Evolutionary conservation across 2,113 vertebrate genomes (phyloP).

Genomic region (Anarrhichthys ocellatus): DNA sequence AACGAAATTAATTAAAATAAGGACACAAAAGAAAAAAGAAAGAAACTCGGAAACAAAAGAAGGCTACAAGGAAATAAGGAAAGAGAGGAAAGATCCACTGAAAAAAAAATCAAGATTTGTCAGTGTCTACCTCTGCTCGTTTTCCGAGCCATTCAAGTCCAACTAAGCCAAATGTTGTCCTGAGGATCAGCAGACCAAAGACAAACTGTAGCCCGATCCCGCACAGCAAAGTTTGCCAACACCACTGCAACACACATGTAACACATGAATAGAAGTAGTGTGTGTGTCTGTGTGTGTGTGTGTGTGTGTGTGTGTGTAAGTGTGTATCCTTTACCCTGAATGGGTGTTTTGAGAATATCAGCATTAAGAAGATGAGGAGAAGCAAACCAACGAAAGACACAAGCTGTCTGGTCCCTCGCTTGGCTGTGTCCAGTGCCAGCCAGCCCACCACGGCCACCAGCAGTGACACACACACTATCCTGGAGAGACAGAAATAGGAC

Average conservation of each 20-base stretch:
- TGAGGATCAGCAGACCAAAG: slow-evolving; percentile 87
- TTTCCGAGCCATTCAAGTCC: slow-evolving; percentile 85
- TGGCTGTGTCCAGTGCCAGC: slow-evolving; percentile 87
- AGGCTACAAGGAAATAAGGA: neutral
- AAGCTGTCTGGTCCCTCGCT: slow-evolving; percentile 81
- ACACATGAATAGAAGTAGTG: neutral
- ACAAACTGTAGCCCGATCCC: slow-evolving; percentile 88
- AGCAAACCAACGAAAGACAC: slow-evolving; percentile 89
- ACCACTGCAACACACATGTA: slow-evolving; percentile 80
- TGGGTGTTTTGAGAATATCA: slow-evolving; percentile 91
- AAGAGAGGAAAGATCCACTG: neutral
- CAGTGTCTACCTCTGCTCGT: slow-evolving; percentile 84
- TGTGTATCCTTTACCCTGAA: slow-evolving; percentile 78
- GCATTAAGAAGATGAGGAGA: slow-evolving; percentile 81
- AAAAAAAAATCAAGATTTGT: neutral
- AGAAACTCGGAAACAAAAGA: neutral
- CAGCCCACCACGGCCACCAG: slow-evolving; percentile 80
- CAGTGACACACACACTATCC: slow-evolving; percentile 77
- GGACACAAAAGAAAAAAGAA: neutral
- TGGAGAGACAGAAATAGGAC: slow-evolving; percentile 45
- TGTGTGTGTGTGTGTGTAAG: neutral
- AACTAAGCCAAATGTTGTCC: slow-evolving; percentile 83
- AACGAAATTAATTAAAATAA: neutral
- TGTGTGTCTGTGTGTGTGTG: neutral
- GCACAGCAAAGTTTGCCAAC: slow-evolving; percentile 86